Evolutionary conservation across 1,140 invertebrate genomes (phyloP).

Genomic region (Euglossa dilemma): DNA sequence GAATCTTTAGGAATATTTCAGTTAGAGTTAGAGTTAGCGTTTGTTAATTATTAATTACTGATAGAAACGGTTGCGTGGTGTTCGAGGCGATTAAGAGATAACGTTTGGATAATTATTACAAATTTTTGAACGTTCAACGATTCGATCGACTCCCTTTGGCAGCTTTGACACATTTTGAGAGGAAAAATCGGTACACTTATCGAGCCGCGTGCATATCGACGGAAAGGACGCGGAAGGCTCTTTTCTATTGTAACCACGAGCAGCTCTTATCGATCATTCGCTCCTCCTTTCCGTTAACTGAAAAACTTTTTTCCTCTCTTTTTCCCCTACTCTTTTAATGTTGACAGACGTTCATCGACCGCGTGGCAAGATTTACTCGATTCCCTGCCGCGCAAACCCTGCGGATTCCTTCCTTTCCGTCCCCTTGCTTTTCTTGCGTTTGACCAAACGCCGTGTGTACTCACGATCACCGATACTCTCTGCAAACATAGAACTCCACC

Average conservation of each 20-base stretch:
- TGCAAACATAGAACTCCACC: background rate
- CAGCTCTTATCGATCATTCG: background rate
- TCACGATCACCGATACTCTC: background rate
- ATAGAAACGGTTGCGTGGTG: too few relatives aligned
- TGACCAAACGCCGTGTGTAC: background rate
- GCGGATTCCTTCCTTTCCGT: background rate
- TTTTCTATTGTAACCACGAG: constrained; percentile 1
- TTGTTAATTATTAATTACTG: too few relatives aligned
- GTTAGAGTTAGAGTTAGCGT: too few relatives aligned
- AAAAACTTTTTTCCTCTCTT: background rate
- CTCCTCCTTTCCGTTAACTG: background rate
- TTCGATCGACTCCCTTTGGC: background rate
- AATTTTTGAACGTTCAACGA: too few relatives aligned
- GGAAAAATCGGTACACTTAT: background rate
- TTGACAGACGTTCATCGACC: background rate
- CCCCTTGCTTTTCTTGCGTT: background rate
- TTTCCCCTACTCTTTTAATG: background rate
- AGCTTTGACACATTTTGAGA: background rate
- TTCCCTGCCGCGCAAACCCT: background rate
- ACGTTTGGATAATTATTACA: too few relatives aligned
- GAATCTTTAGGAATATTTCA: too few relatives aligned
- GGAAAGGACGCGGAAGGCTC: background rate
- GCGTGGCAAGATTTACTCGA: background rate
- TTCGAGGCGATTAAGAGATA: too few relatives aligned
- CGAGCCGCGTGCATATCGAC: background rate